Conservation (phyloP, 2,888 invertebrate species). For the Mimumesa dahlbomi region DNA sequence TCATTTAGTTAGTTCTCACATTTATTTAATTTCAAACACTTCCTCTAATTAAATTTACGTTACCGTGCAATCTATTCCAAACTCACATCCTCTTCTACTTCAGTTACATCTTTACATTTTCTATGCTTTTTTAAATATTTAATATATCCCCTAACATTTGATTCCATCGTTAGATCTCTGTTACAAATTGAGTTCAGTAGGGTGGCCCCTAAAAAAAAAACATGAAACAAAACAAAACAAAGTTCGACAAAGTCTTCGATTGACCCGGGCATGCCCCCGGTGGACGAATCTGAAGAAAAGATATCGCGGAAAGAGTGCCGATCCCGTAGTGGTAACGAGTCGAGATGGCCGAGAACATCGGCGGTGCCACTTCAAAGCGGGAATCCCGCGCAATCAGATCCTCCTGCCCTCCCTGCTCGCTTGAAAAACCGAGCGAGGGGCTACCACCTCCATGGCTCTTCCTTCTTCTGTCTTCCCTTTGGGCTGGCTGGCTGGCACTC, state of each 20-base stretch:
- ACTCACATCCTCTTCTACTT: too few species aligned
- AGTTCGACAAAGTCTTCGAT: conserved; percentile 26
- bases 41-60: too few species aligned
- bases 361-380: conserved; percentile 79
- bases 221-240: conserved; percentile 20
- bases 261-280: conserved; percentile 27
- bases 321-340: conserved; percentile 76
- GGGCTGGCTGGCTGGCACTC: conserved; percentile 10
- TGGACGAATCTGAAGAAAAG: conserved; percentile 32
- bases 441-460: conserved; percentile 42
- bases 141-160: too few species aligned
- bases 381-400: conserved; percentile 78
- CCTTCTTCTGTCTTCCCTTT: conserved; percentile 36
- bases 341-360: conserved; percentile 75
- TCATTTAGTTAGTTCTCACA: too few species aligned
- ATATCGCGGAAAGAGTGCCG: conserved; percentile 58
- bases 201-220: not conserved
- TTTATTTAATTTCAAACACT: too few species aligned
- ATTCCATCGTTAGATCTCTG: too few species aligned
- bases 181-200: too few species aligned
- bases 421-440: conserved; percentile 74
- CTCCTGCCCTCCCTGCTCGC: conserved; percentile 64
- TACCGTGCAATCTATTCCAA: too few species aligned
- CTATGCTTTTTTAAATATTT: too few species aligned
- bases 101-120: too few species aligned